Evolutionary conservation across 2,113 vertebrate genomes (phyloP).

Genomic region (Macrotus californicus): DNA sequence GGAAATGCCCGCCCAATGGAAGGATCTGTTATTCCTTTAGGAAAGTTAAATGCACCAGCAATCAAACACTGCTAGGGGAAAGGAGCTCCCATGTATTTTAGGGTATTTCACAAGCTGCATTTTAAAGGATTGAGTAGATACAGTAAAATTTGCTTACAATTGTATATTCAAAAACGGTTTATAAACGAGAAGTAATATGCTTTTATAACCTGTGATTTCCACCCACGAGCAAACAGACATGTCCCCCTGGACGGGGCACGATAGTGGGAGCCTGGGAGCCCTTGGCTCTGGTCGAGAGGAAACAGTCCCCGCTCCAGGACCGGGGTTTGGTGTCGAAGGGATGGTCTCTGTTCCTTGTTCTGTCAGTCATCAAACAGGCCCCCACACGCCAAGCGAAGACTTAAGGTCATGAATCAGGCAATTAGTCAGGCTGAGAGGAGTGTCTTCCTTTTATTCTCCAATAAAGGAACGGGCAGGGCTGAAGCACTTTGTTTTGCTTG

Average conservation of each 20-base stretch:
- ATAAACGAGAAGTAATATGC: background rate
- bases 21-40: background rate
- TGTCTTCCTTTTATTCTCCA: background rate
- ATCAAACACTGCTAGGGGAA: too few species aligned
- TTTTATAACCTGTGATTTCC: background rate
- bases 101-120: too few species aligned
- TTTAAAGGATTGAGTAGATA: too few species aligned
- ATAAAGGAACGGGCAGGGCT: background rate
- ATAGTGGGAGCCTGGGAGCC: background rate
- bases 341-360: slow-evolving; percentile 3
- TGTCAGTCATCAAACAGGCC: background rate
- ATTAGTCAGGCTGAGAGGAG: slow-evolving; percentile 21
- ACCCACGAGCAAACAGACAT: background rate
- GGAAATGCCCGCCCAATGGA: background rate
- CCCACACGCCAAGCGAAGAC: background rate
- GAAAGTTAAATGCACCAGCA: background rate
- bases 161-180: background rate
- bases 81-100: too few species aligned
- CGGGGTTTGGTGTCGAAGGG: background rate
- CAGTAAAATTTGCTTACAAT: too few species aligned
- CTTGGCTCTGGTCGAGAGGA: background rate
- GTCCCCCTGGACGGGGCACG: background rate
- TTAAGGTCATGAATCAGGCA: background rate
- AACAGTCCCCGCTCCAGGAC: background rate
- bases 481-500: background rate